Evolutionary conservation across 2,113 vertebrate genomes (phyloP), one percentile per base, ranked within the genome.

Genomic region (Ammospiza nelsoni): DNA sequence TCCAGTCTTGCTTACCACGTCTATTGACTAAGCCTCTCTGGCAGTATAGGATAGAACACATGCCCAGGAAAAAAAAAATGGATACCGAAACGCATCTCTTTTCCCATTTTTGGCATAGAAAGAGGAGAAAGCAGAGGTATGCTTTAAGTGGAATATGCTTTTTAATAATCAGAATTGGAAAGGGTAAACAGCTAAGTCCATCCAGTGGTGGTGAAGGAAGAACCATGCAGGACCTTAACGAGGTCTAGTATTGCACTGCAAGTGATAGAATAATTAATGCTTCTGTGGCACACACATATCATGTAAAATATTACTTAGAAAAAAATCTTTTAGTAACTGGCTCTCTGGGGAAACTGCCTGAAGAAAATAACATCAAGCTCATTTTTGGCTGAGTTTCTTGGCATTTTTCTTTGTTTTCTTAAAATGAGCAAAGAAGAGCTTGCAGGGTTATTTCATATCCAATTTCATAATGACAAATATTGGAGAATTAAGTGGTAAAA

Each of bases 11-110:
- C 77, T 97, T 57, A 67, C 72, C 57, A 73, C 68, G 59, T 95
- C 72, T 92, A 91, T 80, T 92, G 96, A 94, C 92, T 96, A 69
- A 78, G 81, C 69, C 76, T 97, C 59, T 94, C 74, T 65, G 79
- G 51, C 52, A 29, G 31, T 89, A 49, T 83, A 84, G 71, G 83
- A 51, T 51, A 87, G 61, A 96, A 73, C 57, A 86, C 43, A 65
- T 61, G 52, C 22, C 39, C 31, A 89, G 92, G 89, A 76, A 86
- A 41, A 95, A 95, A 55, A 22, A 57, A 95, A 90, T 58, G 51
- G 44, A 82, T 17, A 9, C 11, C 51, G 71, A 84, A 77, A 93
- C 55, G 35, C 27, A 46, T 69, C 65, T 41, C 1, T 77, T 87
- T 29, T 71, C 22, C 28, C 17, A 76, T 77, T 62, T 66, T 35